Conservation (phyloP, 2,888 invertebrate genomes). For the Sthenelais limicola region DNA sequence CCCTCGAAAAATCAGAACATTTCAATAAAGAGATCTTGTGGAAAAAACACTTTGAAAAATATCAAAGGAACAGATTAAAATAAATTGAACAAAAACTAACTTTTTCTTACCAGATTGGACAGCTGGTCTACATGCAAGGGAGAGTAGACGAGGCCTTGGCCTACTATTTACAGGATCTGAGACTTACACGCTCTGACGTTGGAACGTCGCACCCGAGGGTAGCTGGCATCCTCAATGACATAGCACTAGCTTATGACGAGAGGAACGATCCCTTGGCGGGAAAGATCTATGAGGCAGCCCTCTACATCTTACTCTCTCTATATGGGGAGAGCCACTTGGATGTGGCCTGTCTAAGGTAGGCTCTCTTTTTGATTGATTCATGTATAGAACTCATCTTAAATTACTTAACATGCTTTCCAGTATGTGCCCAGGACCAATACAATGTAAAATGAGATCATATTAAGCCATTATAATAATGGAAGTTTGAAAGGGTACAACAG, state of each 20-base stretch:
- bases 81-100: too few species aligned
- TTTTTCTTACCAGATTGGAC: constrained; percentile 57
- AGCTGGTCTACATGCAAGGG: constrained; percentile 58
- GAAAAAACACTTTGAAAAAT: too few species aligned
- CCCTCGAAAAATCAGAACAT: too few species aligned
- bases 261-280: constrained; percentile 54
- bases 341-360: constrained; percentile 58
- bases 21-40: too few species aligned
- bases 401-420: too few species aligned
- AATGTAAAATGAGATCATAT: too few species aligned
- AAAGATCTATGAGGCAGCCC: constrained; percentile 57
- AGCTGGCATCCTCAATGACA: constrained; percentile 57
- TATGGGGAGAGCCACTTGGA: constrained; percentile 58
- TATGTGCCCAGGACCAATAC: too few species aligned
- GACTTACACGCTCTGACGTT: constrained; percentile 58
- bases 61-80: too few species aligned
- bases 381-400: too few species aligned
- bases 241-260: constrained; percentile 61
- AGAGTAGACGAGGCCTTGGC: constrained; percentile 59
- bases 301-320: constrained; percentile 55
- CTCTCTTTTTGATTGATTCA: not conserved
- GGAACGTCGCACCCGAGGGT: constrained; percentile 58
- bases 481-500: not conserved
- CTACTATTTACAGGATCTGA: constrained; percentile 59
- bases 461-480: too few species aligned